Evolutionary conservation across 64 coral and sea anemone genomes (phyloP).

Genomic region (Astreopora myriophthalma): DNA sequence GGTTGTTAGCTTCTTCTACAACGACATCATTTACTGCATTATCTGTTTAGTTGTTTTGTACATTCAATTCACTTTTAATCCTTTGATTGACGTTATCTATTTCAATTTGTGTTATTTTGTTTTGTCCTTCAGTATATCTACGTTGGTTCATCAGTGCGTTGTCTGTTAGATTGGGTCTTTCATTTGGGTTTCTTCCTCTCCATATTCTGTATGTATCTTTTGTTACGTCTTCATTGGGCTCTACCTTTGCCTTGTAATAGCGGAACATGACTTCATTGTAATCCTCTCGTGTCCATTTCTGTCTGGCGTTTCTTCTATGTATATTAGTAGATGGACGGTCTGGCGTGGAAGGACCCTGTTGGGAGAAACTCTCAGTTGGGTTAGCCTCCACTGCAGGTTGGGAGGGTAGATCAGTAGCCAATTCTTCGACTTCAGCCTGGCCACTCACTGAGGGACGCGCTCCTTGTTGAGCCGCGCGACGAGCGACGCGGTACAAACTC

Average conservation of each 20-base stretch:
- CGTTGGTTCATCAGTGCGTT: background rate
- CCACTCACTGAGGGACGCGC: constrained; percentile 6
- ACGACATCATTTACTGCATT: background rate
- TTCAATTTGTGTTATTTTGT: background rate
- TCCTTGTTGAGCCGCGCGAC: constrained; percentile 42
- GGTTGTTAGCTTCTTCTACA: background rate
- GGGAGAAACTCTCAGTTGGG: background rate
- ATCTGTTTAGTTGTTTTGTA: background rate
- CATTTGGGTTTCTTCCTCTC: background rate
- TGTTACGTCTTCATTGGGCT: background rate
- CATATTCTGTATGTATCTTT: background rate
- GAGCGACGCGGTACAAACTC: constrained; percentile 22
- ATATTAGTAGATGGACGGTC: background rate
- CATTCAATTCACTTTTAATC: background rate
- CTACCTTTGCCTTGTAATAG: background rate
- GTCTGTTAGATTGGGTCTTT: background rate
- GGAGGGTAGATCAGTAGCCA: background rate
- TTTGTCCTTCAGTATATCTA: background rate
- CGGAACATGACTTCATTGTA: background rate
- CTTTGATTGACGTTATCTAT: background rate
- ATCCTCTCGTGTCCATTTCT: constrained; percentile 4
- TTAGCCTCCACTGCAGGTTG: background rate
- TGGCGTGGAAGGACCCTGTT: background rate
- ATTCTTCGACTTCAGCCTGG: constrained; percentile 25
- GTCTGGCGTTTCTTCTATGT: background rate